Base-by-base conservation (phyloP, 2,888 invertebrate species). In the Pollenia angustigena region DNA sequence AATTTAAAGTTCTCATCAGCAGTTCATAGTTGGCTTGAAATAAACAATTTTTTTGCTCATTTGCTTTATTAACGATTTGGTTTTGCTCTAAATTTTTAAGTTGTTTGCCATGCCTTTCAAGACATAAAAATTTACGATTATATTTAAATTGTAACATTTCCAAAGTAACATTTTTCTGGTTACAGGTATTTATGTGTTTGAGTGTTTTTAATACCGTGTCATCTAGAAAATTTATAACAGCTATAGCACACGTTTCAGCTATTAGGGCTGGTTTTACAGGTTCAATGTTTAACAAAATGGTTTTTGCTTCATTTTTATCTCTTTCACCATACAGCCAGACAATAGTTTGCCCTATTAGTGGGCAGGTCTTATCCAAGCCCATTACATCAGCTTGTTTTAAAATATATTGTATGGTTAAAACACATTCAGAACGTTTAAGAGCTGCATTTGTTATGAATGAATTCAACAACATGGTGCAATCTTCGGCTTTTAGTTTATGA, bases 151-250 rank as follows among this genome's bases (percentile, higher is more conserved):
- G 87, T 3, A 92, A 76, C 1, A 90, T 82, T 52, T 89, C 87
- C 1, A 89, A 54, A 56, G 87, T 69, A 11, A 9, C 4, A 7
- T 72, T 9, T 7, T 64, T 58, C 9, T n/a, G 9, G 4, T 32
- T 48, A 1, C 2, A 7, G 9, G 23, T 0, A 16, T 0, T 64
- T 14, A 18, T 2, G 8, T 46, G 11, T 16, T 62, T 6, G 16
- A 50, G 54, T 40, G 6, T n/a, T 9, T 72, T 60, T 4, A 78
- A 46, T n/a, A 58, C n/a, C 0, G 46, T 23, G 10, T 90, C 89
- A 50, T 92, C 90, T 3, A 92, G 81, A 48, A 92, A 93, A 84
- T 92, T 93, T 16, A 92, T 92, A 11, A 92, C 92, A 42, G 91
- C 89, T 82, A 93, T 90, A 10, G 90, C 90, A 83, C 90, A 90